Evolutionary conservation across 2,888 invertebrate species (phyloP).

Genomic region (Acronicta psi): DNA sequence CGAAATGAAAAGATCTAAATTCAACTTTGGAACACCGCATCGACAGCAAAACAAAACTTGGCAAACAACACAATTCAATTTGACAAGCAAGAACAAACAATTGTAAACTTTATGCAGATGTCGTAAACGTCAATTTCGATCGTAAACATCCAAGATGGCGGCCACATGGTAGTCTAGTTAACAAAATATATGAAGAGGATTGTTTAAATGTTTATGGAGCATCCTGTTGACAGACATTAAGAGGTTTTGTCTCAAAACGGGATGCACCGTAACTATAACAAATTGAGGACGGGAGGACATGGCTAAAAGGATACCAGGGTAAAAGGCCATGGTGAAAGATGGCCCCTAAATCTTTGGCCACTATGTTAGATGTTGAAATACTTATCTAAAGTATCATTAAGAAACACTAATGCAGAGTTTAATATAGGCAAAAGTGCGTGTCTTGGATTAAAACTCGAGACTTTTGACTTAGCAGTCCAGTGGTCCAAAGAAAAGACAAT

Average conservation of each 20-base stretch:
- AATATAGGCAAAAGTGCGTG: no score
- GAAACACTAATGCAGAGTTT: no score
- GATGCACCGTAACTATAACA: constrained; percentile 54
- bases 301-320: constrained; percentile 26
- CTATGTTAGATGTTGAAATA: constrained; percentile 10
- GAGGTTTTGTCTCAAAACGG: constrained; percentile 66
- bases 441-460: no score
- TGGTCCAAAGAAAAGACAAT: no score
- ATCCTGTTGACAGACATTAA: constrained; percentile 79
- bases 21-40: constrained; percentile 45
- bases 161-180: constrained; percentile 78
- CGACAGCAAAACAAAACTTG: constrained; percentile 58
- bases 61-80: constrained; percentile 57
- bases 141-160: constrained; percentile 60
- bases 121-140: constrained; percentile 52
- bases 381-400: no score
- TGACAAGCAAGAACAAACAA: constrained; percentile 58
- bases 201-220: constrained; percentile 80
- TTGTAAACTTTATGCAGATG: constrained; percentile 63
- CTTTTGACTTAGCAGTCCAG: no score
- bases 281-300: constrained; percentile 42
- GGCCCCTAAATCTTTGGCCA: constrained; percentile 1
- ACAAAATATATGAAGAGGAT: constrained; percentile 81
- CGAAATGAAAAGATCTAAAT: constrained; percentile 52
- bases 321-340: constrained; percentile 33